Conservation (phyloP, 1,140 invertebrate genomes). For the Lucilia cuprina region DNA sequence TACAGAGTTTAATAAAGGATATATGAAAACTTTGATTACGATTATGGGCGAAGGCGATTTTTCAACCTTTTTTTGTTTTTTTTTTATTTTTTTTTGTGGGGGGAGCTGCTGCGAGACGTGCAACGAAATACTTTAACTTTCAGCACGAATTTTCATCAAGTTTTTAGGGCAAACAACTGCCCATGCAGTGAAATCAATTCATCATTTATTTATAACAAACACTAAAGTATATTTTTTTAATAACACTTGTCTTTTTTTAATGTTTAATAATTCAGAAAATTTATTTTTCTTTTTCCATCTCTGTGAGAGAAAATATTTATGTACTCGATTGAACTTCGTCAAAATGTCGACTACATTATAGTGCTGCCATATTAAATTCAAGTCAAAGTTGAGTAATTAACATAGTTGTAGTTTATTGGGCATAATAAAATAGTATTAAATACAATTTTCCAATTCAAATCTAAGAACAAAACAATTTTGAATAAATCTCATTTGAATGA, state of each 20-base stretch:
- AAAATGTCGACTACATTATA: slow-evolving; percentile 34
- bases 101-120: slow-evolving; percentile 7
- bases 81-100: not conserved
- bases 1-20: not conserved
- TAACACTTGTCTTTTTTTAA: not conserved
- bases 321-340: slow-evolving; percentile 39
- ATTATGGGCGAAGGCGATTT: slow-evolving; percentile 24
- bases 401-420: not conserved
- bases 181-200: slow-evolving; percentile 8
- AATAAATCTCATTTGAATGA: no score
- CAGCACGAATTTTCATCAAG: slow-evolving; percentile 23
- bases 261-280: slow-evolving; percentile 33
- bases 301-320: slow-evolving; percentile 38
- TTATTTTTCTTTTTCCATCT: slow-evolving; percentile 26
- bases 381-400: not conserved
- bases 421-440: no score
- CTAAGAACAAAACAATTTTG: no score
- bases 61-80: not conserved
- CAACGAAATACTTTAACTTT: not conserved
- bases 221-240: not conserved
- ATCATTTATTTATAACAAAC: not conserved
- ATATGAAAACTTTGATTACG: not conserved
- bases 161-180: slow-evolving; percentile 20
- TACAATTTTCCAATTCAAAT: not conserved
- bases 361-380: slow-evolving; percentile 32